Conservation (phyloP, 92 coral and sea anemone species). For the Porites cylindrica region DNA sequence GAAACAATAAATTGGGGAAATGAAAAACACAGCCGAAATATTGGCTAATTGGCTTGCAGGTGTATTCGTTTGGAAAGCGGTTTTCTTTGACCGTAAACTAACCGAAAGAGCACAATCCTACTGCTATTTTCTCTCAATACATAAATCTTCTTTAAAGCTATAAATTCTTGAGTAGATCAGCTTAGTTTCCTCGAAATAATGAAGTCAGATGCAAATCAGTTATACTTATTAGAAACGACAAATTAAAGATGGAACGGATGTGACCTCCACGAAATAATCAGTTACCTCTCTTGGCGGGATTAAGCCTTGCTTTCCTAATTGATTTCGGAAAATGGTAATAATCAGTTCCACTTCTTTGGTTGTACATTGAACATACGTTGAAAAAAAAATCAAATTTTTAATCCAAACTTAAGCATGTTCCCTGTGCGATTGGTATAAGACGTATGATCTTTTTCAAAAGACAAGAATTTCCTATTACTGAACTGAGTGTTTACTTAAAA, state of each 20-base stretch:
- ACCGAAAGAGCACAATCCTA: background rate
- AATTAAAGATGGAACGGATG: constrained; percentile 2
- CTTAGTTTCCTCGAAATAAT: background rate
- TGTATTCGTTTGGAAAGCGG: background rate
- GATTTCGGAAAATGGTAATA: background rate
- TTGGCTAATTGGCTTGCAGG: constrained; percentile 9
- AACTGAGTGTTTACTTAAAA: constrained; percentile 25
- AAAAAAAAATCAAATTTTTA: background rate
- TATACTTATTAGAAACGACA: background rate
- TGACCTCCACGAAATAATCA: background rate
- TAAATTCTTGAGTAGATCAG: background rate
- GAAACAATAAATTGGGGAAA: constrained; percentile 17
- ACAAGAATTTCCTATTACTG: constrained; percentile 4
- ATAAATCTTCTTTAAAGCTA: background rate
- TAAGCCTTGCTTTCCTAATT: too few species aligned
- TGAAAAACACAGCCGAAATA: background rate
- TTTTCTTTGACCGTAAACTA: background rate
- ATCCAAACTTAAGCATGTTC: background rate
- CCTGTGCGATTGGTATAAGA: background rate
- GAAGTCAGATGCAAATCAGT: background rate
- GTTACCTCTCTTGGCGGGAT: too few species aligned
- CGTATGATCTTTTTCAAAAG: constrained; percentile 9
- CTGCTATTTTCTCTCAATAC: background rate
- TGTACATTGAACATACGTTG: background rate
- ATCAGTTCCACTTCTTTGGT: background rate